A percentile compares a stretch with the other conserved stretches of the same genome.
Conservation (phyloP, 2,797 vertebrate genomes). For the Hirundo rustica region DNA sequence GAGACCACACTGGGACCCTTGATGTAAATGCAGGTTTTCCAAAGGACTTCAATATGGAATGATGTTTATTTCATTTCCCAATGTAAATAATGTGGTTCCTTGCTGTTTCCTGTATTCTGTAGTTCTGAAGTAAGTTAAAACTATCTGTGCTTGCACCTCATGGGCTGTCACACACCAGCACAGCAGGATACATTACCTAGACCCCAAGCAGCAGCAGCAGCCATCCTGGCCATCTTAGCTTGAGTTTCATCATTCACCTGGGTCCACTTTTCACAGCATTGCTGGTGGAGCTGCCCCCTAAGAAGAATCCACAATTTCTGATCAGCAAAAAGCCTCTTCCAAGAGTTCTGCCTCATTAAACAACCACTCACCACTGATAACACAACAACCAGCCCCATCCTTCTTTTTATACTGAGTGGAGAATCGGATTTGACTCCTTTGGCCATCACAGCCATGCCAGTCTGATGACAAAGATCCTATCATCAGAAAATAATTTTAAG, state of each 20-base stretch:
- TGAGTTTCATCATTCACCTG: conserved; percentile 95
- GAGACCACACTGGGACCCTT: neutral
- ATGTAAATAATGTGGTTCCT: neutral
- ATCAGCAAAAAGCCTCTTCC: neutral
- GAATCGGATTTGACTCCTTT: neutral
- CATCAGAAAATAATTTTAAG: neutral
- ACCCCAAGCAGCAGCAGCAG: conserved; percentile 97
- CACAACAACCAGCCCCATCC: accelerated
- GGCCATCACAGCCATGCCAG: neutral
- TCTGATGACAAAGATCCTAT: neutral
- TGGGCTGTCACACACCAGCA: neutral
- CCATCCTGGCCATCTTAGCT: conserved; percentile 99
- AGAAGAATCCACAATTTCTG: conserved; percentile 20
- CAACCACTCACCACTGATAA: neutral
- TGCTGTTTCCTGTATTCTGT: neutral
- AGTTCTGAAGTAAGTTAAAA: neutral
- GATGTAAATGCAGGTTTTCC: neutral
- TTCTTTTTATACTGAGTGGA: neutral
- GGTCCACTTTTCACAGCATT: conserved; percentile 98
- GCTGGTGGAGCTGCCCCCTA: conserved; percentile 98
- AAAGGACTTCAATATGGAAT: neutral
- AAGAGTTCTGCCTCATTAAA: neutral
- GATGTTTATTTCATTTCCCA: neutral
- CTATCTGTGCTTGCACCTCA: neutral
- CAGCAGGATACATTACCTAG: conserved; percentile 80